A percentile compares a stretch with the other conserved stretches of the same genome.
Evolutionary conservation across 2,888 invertebrate genomes (phyloP).

Genomic region (Nasonovia ribisnigri): DNA sequence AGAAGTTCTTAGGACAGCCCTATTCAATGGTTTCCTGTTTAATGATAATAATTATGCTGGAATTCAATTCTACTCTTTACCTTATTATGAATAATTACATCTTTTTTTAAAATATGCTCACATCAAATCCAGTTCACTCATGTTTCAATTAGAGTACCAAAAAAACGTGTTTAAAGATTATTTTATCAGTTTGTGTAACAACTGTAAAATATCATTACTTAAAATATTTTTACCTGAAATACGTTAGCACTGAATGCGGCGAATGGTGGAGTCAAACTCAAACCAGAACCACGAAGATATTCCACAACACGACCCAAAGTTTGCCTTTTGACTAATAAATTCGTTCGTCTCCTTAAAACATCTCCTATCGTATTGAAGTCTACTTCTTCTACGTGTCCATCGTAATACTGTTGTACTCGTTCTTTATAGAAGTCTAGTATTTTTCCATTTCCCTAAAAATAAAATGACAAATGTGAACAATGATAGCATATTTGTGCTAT

Average conservation of each 20-base stretch:
- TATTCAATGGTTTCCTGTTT: too few relatives aligned
- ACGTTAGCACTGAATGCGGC: slow-evolving; percentile 87
- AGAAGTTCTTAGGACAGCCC: too few relatives aligned
- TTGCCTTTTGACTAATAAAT: slow-evolving; percentile 82
- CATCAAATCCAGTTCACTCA: too few relatives aligned
- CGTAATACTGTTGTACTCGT: slow-evolving; percentile 87
- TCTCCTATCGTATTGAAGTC: slow-evolving; percentile 87
- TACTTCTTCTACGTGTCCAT: slow-evolving; percentile 87
- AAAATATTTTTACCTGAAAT: slow-evolving; percentile 75
- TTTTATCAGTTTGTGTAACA: not conserved
- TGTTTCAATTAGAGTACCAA: too few relatives aligned
- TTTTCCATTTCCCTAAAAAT: slow-evolving; percentile 77
- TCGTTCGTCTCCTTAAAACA: slow-evolving; percentile 84
- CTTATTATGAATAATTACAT: too few relatives aligned
- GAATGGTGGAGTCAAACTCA: slow-evolving; percentile 81
- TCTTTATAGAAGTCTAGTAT: slow-evolving; percentile 89
- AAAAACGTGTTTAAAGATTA: too few relatives aligned
- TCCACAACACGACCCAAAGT: slow-evolving; percentile 83
- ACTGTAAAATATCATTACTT: not conserved
- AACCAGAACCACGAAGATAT: slow-evolving; percentile 80
- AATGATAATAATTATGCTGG: too few relatives aligned
- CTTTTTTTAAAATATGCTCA: too few relatives aligned
- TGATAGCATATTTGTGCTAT: not conserved
- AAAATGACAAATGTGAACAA: not conserved
- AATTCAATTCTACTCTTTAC: too few relatives aligned